Conservation (phyloP, 2,888 invertebrate species). For the Andrena trimmerana region DNA sequence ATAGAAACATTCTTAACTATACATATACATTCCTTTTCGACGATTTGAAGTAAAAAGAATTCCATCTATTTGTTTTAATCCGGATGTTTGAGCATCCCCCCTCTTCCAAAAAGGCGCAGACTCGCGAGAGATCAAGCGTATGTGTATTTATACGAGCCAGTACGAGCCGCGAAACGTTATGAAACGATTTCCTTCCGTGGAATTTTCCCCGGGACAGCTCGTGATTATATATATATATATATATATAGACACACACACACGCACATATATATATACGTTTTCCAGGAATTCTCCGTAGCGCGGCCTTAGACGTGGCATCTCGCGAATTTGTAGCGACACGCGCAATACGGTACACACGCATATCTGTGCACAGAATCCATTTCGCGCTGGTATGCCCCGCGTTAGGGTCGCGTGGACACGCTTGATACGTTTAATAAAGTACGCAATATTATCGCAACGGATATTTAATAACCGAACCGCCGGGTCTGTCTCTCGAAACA, state of each 20-base stretch:
- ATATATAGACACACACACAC: slow-evolving; percentile 18
- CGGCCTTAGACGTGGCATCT: slow-evolving; percentile 38
- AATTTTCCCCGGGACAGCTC: slow-evolving; percentile 53
- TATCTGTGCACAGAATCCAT: slow-evolving; percentile 26
- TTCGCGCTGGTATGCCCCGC: slow-evolving; percentile 20
- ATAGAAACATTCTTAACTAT: too few species aligned
- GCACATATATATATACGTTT: slow-evolving; percentile 27
- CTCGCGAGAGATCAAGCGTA: background rate
- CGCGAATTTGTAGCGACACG: slow-evolving; percentile 59
- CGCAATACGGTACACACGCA: slow-evolving; percentile 43
- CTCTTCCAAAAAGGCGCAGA: background rate
- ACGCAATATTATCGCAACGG: slow-evolving; percentile 14
- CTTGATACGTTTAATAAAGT: slow-evolving; percentile 29
- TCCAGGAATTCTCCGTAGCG: slow-evolving; percentile 50
- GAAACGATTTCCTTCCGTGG: slow-evolving; percentile 56
- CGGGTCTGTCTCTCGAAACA: slow-evolving; percentile 6
- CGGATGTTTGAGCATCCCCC: background rate
- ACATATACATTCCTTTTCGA: too few species aligned
- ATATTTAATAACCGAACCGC: slow-evolving; percentile 2
- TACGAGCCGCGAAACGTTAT: slow-evolving; percentile 39
- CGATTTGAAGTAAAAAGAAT: slow-evolving; percentile 8
- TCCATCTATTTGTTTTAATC: slow-evolving; percentile 25
- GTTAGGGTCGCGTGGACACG: slow-evolving; percentile 25
- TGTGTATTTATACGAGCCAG: slow-evolving; percentile 13
- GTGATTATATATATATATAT: background rate